Evolutionary conservation across 2,113 vertebrate genomes (phyloP).

Genomic region (Calidris pugnax): DNA sequence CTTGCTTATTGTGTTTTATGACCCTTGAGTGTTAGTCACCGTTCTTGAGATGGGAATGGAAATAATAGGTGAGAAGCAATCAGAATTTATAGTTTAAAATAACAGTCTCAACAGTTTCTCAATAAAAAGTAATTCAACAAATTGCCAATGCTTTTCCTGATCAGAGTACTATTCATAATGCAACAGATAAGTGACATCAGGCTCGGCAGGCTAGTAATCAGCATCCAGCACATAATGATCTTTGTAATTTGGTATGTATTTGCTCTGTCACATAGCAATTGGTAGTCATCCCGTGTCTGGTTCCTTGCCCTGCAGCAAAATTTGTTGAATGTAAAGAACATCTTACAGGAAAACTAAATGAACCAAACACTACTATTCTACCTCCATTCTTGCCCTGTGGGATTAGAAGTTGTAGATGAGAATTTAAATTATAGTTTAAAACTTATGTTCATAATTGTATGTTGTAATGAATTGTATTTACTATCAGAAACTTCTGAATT

Average conservation of each 20-base stretch:
- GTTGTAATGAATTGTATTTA: background rate
- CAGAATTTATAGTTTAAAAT: conserved; percentile 5
- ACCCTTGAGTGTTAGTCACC: background rate
- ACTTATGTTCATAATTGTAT: background rate
- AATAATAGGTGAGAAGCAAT: conserved; percentile 5
- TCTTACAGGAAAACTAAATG: background rate
- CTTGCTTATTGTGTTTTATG: background rate
- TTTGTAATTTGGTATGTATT: background rate
- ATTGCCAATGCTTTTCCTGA: conserved; percentile 20
- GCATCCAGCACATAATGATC: background rate
- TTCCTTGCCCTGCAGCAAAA: background rate
- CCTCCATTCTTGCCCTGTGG: background rate
- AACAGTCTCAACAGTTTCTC: conserved; percentile 29
- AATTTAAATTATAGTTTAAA: background rate
- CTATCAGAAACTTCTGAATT: background rate
- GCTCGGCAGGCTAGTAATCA: background rate
- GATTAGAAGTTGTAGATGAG: background rate
- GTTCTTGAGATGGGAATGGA: background rate
- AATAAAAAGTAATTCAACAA: conserved; percentile 37
- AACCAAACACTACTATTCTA: background rate
- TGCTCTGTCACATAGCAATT: background rate
- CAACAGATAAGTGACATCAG: background rate
- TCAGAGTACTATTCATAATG: conserved; percentile 16
- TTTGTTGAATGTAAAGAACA: background rate
- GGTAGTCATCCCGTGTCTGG: background rate